phyloP scores from a whole-genome alignment of 2,797 vertebrate species.

The Anisognathus igniventris region DNA sequence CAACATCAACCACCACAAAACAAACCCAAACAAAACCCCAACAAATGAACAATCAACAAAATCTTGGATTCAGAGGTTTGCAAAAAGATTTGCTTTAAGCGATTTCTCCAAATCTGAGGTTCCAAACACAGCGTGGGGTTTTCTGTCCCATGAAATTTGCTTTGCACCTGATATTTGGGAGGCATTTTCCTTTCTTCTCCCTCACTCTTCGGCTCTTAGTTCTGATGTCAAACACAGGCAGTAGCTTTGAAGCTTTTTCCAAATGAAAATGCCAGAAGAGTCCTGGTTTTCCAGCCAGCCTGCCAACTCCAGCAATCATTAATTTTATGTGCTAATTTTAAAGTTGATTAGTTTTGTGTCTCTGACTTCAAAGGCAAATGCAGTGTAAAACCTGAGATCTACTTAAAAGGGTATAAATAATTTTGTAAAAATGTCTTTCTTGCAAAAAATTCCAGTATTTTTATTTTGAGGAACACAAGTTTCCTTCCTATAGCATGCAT shows the following conservation, averaged over 20 bases:
- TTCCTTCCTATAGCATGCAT: neutral
- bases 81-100: neutral
- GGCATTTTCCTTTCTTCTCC: conserved; percentile 18
- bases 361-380: conserved; percentile 52
- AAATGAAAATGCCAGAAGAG: conserved; percentile 66
- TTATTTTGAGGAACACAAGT: neutral
- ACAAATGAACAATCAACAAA: neutral
- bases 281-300: conserved; percentile 68
- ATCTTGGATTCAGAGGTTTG: neutral
- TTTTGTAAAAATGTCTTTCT: neutral
- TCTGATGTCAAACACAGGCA: conserved; percentile 55
- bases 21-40: neutral
- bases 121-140: neutral
- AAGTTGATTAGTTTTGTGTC: conserved; percentile 57
- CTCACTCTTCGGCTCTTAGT: conserved; percentile 9
- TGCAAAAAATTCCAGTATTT: neutral
- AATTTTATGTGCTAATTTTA: conserved; percentile 78
- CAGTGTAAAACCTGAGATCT: neutral
- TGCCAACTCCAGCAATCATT: conserved; percentile 73
- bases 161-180: conserved; percentile 64
- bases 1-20: neutral
- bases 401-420: conserved; percentile 2
- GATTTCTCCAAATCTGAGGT: neutral
- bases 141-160: conserved; percentile 11
- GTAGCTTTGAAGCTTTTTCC: conserved; percentile 75